Percentiles rank a stretch among this genome's conserved stretches.
Conservation (phyloP, 2,888 invertebrate genomes). For the Drosophila testacea region DNA sequence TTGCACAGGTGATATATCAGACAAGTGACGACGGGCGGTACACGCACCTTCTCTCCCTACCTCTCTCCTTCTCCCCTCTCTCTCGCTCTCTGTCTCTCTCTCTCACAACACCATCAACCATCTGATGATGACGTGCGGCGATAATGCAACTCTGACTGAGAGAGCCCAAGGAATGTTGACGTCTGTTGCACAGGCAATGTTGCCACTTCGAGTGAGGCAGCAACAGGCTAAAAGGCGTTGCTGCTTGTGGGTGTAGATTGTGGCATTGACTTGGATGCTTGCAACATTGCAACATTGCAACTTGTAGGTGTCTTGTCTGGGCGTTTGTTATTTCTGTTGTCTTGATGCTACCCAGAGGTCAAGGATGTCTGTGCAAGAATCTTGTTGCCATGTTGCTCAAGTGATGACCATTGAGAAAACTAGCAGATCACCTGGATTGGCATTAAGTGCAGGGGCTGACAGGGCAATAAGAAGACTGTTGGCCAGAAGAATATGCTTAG, state of each 20-base stretch:
- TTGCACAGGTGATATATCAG: conserved; percentile 78
- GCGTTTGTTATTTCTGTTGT: conserved; percentile 47
- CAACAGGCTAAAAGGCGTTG: conserved; percentile 9
- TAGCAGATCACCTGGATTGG: conserved; percentile 38
- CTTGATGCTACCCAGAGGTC: conserved; percentile 52
- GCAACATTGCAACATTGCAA: conserved; percentile 10
- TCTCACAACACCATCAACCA: background rate
- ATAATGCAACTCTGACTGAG: conserved; percentile 65
- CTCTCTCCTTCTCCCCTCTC: background rate
- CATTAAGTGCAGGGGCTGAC: conserved; percentile 8
- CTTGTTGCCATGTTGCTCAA: conserved; percentile 37
- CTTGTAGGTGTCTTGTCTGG: conserved; percentile 71
- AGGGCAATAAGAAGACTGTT: background rate
- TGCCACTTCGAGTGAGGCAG: conserved; percentile 12
- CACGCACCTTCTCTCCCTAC: conserved; percentile 12
- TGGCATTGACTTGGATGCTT: conserved; percentile 24
- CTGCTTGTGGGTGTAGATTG: conserved; percentile 63
- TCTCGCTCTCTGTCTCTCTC: conserved; percentile 3
- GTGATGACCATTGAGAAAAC: conserved; percentile 51
- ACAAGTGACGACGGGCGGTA: conserved; percentile 81
- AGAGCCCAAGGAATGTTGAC: conserved; percentile 71
- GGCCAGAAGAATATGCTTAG: background rate
- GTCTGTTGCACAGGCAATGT: conserved; percentile 22
- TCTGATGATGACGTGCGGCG: conserved; percentile 72
- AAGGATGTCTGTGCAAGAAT: conserved; percentile 61